These are phyloP conservation scores for Nothocercus nigrocapillus DNA, from an alignment of 2,113 vertebrate species.

Conservation along the genomic window DNA sequence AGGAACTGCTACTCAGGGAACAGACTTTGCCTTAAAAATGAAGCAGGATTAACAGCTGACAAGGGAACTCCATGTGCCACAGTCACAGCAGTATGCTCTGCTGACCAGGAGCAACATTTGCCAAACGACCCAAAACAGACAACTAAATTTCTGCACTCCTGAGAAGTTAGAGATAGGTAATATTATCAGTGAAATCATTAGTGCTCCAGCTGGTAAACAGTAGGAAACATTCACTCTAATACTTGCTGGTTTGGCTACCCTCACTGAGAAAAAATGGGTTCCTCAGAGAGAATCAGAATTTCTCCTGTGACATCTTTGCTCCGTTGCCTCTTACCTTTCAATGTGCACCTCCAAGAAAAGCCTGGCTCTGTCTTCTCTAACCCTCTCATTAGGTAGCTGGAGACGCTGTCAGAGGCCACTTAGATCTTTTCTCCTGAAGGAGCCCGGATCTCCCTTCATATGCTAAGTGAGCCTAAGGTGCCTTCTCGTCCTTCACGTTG, in stretches of 20 bases:
- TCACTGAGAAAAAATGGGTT: background rate
- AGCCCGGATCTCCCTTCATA: background rate
- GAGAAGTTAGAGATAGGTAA: background rate
- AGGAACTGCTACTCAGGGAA: background rate
- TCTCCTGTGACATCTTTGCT: background rate
- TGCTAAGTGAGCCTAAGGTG: background rate
- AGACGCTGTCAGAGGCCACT: background rate
- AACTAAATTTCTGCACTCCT: background rate
- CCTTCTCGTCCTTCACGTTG: background rate
- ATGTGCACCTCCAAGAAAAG: background rate
- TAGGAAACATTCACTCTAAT: background rate
- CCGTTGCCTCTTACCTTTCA: background rate
- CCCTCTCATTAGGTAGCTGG: background rate
- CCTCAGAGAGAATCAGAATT: background rate
- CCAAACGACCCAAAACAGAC: conserved; percentile 47
- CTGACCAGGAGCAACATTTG: background rate
- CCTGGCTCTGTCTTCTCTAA: background rate
- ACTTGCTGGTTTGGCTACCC: background rate
- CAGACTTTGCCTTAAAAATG: conserved; percentile 4
- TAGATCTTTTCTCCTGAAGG: background rate
- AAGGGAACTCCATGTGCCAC: background rate
- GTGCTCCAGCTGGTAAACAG: background rate
- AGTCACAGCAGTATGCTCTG: background rate
- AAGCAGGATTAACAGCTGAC: conserved; percentile 19
- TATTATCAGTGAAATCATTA: conserved; percentile 5